Evolutionary conservation across 2,113 vertebrate species (phyloP).

Genomic region (Mirounga angustirostris): DNA sequence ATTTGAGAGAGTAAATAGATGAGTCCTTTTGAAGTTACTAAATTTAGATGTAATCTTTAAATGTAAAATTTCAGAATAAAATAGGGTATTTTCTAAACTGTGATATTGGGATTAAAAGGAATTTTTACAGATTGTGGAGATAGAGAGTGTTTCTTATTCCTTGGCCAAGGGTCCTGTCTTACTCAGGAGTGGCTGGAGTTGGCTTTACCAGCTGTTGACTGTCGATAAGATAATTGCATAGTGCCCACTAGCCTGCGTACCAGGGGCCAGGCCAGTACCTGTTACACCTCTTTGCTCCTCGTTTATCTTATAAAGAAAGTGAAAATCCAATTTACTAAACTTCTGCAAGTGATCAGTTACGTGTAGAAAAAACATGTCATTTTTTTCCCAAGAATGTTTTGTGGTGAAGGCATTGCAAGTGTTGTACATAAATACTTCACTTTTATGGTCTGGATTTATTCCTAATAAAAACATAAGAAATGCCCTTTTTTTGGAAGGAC

Average conservation of each 20-base stretch:
- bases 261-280: not conserved
- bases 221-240: rapidly evolving
- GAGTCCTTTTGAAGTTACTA: not conserved
- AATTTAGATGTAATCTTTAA: not conserved
- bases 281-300: not conserved
- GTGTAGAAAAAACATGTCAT: not conserved
- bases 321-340: not conserved
- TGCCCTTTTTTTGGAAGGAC: not conserved
- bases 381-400: not conserved
- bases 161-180: not conserved
- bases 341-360: not conserved
- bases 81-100: not conserved
- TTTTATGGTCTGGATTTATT: conserved; percentile 17
- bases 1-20: not conserved
- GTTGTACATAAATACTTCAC: not conserved
- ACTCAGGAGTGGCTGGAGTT: not conserved
- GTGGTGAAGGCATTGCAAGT: not conserved
- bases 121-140: not conserved
- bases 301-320: not conserved
- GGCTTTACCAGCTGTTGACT: not conserved
- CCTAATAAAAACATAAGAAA: not conserved
- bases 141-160: not conserved
- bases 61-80: conserved; percentile 12
- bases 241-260: not conserved
- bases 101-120: not conserved